phyloP scores from a whole-genome alignment of 2,888 invertebrate species.

The Temnothorax rugatulus region DNA sequence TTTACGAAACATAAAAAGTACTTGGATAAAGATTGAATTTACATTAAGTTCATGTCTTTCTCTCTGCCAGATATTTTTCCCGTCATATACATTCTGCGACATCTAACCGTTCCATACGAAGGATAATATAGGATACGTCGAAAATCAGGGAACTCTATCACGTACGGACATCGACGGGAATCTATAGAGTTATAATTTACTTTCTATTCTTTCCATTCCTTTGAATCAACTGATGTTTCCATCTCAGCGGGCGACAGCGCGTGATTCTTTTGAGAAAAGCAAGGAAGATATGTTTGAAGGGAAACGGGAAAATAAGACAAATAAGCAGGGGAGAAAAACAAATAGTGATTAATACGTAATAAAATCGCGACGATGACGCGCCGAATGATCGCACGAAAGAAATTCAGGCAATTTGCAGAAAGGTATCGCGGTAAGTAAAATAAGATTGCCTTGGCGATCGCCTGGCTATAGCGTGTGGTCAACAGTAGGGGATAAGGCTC shows the following conservation, averaged over 20 bases:
- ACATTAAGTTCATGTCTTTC: not conserved
- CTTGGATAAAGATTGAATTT: constrained; percentile 14
- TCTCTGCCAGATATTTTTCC: not conserved
- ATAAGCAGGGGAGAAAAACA: not conserved
- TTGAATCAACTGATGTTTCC: not conserved
- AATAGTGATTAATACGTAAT: not conserved
- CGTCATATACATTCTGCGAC: not conserved
- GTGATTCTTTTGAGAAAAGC: constrained; percentile 13
- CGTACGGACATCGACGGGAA: not conserved
- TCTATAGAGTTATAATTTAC: constrained; percentile 16
- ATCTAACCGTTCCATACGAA: not conserved
- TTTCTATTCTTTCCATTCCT: not conserved
- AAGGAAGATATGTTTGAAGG: not conserved
- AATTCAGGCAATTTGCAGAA: constrained; percentile 8
- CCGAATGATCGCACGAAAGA: not conserved
- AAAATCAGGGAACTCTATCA: constrained; percentile 13
- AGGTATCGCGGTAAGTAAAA: not conserved
- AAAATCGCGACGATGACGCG: not conserved
- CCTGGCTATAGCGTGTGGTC: not conserved
- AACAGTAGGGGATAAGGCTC: not conserved
- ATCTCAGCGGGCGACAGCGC: not conserved
- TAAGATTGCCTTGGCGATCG: not conserved
- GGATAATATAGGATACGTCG: constrained; percentile 27
- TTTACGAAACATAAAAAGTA: not conserved
- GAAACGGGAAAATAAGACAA: constrained; percentile 2